Conservation (phyloP, 2,797 vertebrate genomes). For the Meda fulgida region DNA sequence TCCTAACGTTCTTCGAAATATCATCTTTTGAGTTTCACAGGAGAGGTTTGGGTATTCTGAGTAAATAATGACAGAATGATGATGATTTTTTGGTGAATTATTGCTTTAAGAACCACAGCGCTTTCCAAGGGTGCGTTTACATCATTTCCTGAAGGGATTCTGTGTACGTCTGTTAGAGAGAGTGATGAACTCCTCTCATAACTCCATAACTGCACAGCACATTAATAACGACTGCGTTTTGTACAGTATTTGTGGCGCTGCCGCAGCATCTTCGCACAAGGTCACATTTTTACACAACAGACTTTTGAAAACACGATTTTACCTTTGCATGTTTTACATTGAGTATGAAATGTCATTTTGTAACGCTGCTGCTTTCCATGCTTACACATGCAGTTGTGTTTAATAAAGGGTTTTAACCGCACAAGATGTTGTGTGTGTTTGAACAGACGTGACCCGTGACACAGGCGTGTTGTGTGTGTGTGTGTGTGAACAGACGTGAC, state of each 20-base stretch:
- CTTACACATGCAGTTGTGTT: constrained; percentile 79
- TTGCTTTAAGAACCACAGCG: not conserved
- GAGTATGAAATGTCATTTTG: constrained; percentile 83
- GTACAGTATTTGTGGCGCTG: constrained; percentile 66
- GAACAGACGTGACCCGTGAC: no score
- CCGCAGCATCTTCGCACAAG: constrained; percentile 75
- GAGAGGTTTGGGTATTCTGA: not conserved
- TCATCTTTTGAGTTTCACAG: not conserved
- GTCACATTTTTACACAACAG: constrained; percentile 76
- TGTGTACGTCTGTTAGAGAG: not conserved
- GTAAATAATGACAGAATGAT: not conserved
- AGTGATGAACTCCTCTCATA: no score
- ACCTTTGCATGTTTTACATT: constrained; percentile 81
- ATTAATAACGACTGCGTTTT: constrained; percentile 44
- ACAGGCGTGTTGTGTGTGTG: no score
- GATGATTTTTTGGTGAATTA: not conserved
- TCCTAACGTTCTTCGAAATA: not conserved
- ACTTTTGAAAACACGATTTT: constrained; percentile 67
- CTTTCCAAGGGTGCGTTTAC: not conserved
- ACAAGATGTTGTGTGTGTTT: not conserved
- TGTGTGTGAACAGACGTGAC: no score
- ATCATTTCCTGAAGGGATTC: not conserved
- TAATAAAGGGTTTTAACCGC: constrained; percentile 78
- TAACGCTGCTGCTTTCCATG: constrained; percentile 79
- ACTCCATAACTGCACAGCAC: not conserved